These are phyloP conservation scores for Papilio aristodemus DNA, from an alignment of 1,140 invertebrate species.

Conservation along the genomic window DNA sequence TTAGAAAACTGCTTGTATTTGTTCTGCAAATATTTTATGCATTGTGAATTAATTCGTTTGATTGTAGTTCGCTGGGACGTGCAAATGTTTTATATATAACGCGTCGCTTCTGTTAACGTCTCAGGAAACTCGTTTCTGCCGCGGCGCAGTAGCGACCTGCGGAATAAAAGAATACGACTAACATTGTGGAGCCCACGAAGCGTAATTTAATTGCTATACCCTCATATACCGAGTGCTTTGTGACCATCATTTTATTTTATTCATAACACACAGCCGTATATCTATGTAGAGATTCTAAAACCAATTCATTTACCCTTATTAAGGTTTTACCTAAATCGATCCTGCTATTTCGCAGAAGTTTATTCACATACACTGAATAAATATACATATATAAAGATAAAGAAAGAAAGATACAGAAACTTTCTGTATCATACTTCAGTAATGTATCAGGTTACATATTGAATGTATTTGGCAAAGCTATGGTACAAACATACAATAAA, in stretches of 20 bases:
- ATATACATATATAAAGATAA: no score
- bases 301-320: not conserved
- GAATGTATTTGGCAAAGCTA: not conserved
- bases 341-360: no score
- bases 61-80: not conserved
- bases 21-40: not conserved
- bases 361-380: no score
- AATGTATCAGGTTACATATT: no score
- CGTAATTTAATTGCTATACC: not conserved
- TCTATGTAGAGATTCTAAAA: no score
- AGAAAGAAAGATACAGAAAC: no score
- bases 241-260: not conserved
- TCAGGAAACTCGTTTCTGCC: not conserved
- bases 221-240: not conserved
- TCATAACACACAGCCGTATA: not conserved
- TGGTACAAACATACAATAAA: slow-evolving; percentile 1
- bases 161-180: not conserved
- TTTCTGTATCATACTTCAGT: no score
- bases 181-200: not conserved
- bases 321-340: no score
- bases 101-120: not conserved
- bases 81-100: not conserved
- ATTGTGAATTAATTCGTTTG: not conserved
- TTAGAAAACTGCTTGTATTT: no score
- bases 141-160: not conserved